These are phyloP conservation scores for Hirudo medicinalis DNA, from an alignment of 1,140 invertebrate genomes.

Conservation along the genomic window DNA sequence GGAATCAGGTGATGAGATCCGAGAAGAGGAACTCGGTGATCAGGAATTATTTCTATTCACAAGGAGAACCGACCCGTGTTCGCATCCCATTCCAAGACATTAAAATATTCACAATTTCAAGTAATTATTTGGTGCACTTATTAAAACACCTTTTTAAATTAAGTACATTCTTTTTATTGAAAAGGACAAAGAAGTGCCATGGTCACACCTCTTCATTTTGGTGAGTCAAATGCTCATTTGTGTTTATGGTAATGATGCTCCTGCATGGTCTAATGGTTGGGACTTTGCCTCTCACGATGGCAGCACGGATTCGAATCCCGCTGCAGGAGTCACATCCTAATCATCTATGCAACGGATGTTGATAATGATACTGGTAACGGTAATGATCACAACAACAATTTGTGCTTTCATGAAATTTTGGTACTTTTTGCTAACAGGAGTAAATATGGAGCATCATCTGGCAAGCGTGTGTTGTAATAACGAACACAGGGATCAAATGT, in stretches of 20 bases:
- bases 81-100: conserved; percentile 50
- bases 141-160: too few relatives aligned
- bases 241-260: too few relatives aligned
- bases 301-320: too few relatives aligned
- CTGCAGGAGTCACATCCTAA: too few relatives aligned
- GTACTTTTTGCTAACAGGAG: neutral
- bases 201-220: too few relatives aligned
- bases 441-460: neutral
- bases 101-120: conserved; percentile 71
- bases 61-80: conserved; percentile 63
- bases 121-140: too few relatives aligned
- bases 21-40: conserved; percentile 68
- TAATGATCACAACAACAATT: neutral
- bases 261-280: too few relatives aligned
- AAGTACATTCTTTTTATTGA: too few relatives aligned
- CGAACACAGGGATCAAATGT: neutral
- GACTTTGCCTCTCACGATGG: too few relatives aligned
- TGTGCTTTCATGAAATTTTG: neutral
- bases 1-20: conserved; percentile 54
- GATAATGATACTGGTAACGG: neutral
- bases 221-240: too few relatives aligned
- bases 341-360: too few relatives aligned
- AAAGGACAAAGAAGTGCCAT: too few relatives aligned
- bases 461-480: neutral
- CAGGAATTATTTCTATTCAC: conserved; percentile 87